Base-by-base conservation (phyloP, 2,113 vertebrate genomes). In the Cynoglossus semilaevis region DNA sequence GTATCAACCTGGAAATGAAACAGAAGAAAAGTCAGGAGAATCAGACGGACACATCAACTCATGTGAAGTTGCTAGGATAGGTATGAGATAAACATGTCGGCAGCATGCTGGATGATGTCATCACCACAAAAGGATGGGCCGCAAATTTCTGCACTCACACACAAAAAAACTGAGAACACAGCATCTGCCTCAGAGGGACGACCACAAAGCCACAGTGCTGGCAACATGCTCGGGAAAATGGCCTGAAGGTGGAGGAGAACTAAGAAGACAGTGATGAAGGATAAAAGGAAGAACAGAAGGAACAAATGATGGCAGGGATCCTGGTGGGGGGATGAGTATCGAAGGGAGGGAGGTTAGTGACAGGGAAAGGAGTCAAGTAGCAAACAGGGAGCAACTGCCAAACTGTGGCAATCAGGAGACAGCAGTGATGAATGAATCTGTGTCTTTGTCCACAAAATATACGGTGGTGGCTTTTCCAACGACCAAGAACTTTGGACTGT, bases 1-100 rank as follows among this genome's bases (percentile, higher is more conserved):
- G 93, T 82, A 98, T 94, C 70, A 91, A 93, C 80, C 96, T 98
- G 83, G n/a, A 77, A 54, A 54, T 7, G 7, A 72, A 66, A 61
- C 12, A 57, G 55, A 63, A 3, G 13, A 35, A 49, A 59, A 59
- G 45, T 41, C 47, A 44, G 36, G 15, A 34, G 44, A 14, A 43
- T 72, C 54, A 53, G 15, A 15, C 16, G 19, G 43, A 76, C 57
- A 67, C 52, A 44, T 14, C 15, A 43, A 52, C 53, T 47, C 42
- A 37, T 17, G 50, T 60, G 53, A 62, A 44, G 57, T 37, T 53
- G 53, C 40, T 69, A 22, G 34, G 41, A 58, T 45, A 58, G 70
- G 63, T 48, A 44, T 29, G 58, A 42, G 22, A 47, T n/a, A 57
- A 78, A 76, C 70, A 67, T 53, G 60, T 45, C 54, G 70, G 60